Percentiles rank a stretch among this genome's conserved stretches.
phyloP scores from a whole-genome alignment of 2,888 invertebrate genomes.

The Drosophila yooni region DNA sequence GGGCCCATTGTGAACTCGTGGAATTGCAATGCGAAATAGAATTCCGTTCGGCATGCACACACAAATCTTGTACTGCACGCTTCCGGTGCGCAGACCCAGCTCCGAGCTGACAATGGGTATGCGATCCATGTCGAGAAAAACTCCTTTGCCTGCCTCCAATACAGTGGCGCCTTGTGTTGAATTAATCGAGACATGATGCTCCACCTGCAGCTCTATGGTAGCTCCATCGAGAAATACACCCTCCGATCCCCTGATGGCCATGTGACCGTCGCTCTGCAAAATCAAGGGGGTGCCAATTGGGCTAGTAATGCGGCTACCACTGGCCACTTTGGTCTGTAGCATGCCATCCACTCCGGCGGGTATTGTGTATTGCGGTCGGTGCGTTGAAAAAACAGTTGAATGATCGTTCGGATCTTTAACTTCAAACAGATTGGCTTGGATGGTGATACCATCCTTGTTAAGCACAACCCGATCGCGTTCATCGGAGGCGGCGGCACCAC shows the following conservation, averaged over 20 bases:
- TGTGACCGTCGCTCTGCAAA: constrained; percentile 89
- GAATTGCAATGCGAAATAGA: constrained; percentile 91
- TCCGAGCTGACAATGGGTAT: constrained; percentile 88
- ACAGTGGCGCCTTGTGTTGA: constrained; percentile 92
- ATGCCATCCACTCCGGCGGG: constrained; percentile 88
- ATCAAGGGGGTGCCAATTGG: constrained; percentile 89
- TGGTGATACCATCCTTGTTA: constrained; percentile 88
- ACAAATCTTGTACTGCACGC: constrained; percentile 93
- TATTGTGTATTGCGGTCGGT: constrained; percentile 89
- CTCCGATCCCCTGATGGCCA: constrained; percentile 91
- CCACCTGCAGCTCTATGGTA: constrained; percentile 90
- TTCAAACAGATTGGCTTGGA: constrained; percentile 89
- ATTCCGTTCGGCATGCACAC: constrained; percentile 96
- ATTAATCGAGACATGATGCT: constrained; percentile 91
- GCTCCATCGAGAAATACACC: constrained; percentile 91
- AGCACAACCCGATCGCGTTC: constrained; percentile 86
- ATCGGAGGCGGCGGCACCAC: constrained; percentile 50
- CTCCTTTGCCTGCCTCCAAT: constrained; percentile 89
- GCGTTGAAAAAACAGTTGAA: constrained; percentile 90
- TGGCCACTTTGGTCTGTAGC: constrained; percentile 88
- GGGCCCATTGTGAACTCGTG: constrained; percentile 85
- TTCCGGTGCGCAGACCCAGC: constrained; percentile 84
- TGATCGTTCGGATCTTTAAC: constrained; percentile 89
- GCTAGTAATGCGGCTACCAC: constrained; percentile 90
- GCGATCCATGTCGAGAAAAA: constrained; percentile 89